These are phyloP conservation scores for Borostomias antarcticus DNA, from an alignment of 2,797 vertebrate species.

Conservation along the genomic window DNA sequence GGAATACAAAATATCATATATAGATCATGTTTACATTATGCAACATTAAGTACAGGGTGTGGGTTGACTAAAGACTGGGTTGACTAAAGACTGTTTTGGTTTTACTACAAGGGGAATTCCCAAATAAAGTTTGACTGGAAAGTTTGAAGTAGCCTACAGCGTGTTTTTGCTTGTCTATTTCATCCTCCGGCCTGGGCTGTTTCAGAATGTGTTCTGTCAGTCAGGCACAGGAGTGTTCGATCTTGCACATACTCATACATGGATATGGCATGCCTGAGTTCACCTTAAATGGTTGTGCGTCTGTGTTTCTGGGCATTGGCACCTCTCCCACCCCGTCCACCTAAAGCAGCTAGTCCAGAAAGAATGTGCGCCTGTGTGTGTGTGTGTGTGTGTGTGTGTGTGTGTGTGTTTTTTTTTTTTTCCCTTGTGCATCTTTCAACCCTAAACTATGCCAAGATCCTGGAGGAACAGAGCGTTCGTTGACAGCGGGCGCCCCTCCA, in stretches of 20 bases:
- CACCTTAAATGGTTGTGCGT: not conserved
- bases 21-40: no score
- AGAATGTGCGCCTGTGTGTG: slow-evolving; percentile 28
- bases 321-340: not conserved
- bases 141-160: no score
- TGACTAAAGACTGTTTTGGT: not conserved
- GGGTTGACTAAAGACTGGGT: no score
- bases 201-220: not conserved
- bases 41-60: no score
- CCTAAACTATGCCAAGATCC: slow-evolving; percentile 3
- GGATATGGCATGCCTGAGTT: not conserved
- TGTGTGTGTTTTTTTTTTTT: slow-evolving; percentile 24
- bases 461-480: slow-evolving; percentile 1
- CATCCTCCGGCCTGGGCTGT: not conserved
- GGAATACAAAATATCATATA: no score
- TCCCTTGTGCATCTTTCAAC: slow-evolving; percentile 27
- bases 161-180: not conserved
- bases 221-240: not conserved
- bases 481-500: not conserved
- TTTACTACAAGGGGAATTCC: not conserved
- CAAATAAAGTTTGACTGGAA: not conserved
- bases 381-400: slow-evolving; percentile 23
- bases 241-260: not conserved
- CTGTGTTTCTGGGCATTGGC: not conserved
- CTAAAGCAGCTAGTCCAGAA: not conserved